phyloP scores from a whole-genome alignment of 1,140 invertebrate genomes.

The Temnothorax nylanderi region DNA sequence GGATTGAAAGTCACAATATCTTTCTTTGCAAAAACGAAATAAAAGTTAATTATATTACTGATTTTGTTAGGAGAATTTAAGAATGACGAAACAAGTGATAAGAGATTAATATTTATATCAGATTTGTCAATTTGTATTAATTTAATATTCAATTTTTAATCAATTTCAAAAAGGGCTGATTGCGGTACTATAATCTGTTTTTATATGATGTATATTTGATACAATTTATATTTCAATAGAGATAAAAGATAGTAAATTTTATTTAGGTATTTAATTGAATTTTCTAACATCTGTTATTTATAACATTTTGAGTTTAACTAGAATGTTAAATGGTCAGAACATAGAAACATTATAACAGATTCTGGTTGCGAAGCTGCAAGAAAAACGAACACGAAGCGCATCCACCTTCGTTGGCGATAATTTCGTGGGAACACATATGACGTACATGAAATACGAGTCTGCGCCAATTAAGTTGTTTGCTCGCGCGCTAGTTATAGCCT shows the following conservation, averaged over 20 bases:
- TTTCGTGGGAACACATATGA: slow-evolving; percentile 41
- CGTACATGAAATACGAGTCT: slow-evolving; percentile 49
- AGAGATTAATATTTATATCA: background rate
- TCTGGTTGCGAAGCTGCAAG: background rate
- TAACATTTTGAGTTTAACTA: background rate
- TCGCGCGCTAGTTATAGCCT: slow-evolving; percentile 26
- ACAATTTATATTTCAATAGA: no score
- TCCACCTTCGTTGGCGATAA: slow-evolving; percentile 14
- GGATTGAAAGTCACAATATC: background rate
- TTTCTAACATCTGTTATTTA: background rate
- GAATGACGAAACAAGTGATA: background rate
- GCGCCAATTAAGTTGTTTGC: slow-evolving; percentile 57
- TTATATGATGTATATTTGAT: background rate
- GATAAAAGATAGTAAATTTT: background rate
- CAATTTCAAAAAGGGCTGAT: background rate
- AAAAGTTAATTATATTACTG: background rate
- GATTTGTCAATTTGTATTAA: background rate
- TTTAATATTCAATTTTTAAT: background rate
- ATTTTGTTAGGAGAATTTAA: background rate
- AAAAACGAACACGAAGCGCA: background rate
- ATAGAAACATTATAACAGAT: background rate
- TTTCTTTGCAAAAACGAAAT: background rate
- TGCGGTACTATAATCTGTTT: background rate
- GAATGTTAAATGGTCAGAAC: background rate
- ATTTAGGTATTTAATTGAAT: background rate